phyloP scores from a whole-genome alignment of 1,140 invertebrate species.

The Tyrophagus putrescentiae region DNA sequence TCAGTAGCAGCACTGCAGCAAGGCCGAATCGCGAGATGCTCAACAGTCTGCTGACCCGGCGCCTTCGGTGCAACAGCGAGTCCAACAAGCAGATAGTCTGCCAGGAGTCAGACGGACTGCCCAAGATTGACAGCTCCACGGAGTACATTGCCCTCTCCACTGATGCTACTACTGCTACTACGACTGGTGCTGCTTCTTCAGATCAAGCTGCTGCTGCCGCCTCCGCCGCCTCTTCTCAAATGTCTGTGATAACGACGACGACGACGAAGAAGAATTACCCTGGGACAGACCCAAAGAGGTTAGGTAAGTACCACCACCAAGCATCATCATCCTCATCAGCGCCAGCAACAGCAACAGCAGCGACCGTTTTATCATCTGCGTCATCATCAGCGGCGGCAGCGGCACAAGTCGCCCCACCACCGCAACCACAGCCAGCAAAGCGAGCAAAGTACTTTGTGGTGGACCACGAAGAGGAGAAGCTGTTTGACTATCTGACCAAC shows the following conservation, averaged over 20 bases:
- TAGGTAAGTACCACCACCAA: background rate
- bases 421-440: background rate
- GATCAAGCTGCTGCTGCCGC: no score
- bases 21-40: background rate
- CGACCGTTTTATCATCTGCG: no score
- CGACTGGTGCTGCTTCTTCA: no score
- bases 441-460: background rate
- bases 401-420: background rate
- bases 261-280: no score
- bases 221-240: no score
- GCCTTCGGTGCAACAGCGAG: background rate
- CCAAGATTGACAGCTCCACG: background rate
- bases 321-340: background rate
- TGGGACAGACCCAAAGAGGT: background rate
- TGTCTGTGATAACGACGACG: no score
- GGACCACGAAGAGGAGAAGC: constrained; percentile 5
- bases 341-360: background rate
- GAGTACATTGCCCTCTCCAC: background rate
- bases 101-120: background rate
- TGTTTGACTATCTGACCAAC: background rate
- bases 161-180: no score
- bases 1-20: background rate
- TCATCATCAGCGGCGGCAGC: background rate
- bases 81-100: constrained; percentile 4
- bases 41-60: background rate